Conservation (phyloP, 2,797 vertebrate species). For the Zalophus californianus region DNA sequence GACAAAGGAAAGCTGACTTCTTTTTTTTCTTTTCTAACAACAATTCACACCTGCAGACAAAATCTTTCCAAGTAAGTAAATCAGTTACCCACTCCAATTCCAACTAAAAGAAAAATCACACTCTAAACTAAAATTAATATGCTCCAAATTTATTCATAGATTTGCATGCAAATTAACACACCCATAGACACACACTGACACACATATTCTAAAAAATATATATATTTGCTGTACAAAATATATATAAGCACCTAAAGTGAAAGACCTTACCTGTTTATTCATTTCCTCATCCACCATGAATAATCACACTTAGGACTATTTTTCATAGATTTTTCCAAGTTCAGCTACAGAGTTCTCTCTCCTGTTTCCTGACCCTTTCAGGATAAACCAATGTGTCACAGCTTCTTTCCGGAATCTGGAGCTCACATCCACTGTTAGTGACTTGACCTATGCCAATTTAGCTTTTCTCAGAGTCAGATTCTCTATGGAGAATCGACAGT, state of each 20-base stretch:
- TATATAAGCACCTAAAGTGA: not conserved
- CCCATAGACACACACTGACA: not conserved
- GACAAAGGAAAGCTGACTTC: constrained; percentile 23
- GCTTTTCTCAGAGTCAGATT: not conserved
- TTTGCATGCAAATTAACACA: not conserved
- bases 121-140: constrained; percentile 35
- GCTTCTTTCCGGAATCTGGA: not conserved
- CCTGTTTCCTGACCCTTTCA: not conserved
- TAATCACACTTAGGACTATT: not conserved
- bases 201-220: not conserved
- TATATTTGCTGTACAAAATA: not conserved
- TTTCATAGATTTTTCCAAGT: not conserved
- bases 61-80: constrained; percentile 36
- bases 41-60: constrained; percentile 50
- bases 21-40: not conserved
- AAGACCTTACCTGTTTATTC: not conserved
- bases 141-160: not conserved
- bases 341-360: not conserved
- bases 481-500: not conserved
- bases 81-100: not conserved
- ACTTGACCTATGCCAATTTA: not conserved
- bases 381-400: not conserved
- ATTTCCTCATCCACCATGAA: not conserved
- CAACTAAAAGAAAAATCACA: not conserved
- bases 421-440: not conserved